Evolutionary conservation across 2,113 vertebrate species (phyloP).

Genomic region (Bambusicola thoracicus): DNA sequence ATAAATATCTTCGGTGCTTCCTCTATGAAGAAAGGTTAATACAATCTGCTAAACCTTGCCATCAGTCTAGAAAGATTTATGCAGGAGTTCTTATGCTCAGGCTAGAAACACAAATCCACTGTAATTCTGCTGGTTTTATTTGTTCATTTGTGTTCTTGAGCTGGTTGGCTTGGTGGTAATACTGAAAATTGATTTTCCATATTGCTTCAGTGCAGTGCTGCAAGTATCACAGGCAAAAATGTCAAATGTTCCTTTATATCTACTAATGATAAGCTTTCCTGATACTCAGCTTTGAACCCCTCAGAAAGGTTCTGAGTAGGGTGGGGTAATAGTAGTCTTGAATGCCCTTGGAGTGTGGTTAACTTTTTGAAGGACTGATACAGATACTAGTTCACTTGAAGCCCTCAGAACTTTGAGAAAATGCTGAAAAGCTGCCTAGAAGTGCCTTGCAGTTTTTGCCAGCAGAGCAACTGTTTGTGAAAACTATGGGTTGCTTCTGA

Average conservation of each 20-base stretch:
- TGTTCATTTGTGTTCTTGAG: background rate
- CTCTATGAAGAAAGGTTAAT: constrained; percentile 15
- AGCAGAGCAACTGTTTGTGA: background rate
- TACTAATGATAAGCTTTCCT: background rate
- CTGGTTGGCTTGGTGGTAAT: background rate
- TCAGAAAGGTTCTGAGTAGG: background rate
- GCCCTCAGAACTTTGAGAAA: background rate
- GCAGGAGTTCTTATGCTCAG: background rate
- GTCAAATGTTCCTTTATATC: background rate
- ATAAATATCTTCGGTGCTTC: constrained; percentile 37
- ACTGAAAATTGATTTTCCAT: background rate
- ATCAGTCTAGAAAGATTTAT: background rate
- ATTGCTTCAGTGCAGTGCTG: rapidly evolving
- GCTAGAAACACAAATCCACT: background rate
- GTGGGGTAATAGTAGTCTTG: background rate
- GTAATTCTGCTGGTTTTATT: background rate
- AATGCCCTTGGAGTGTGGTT: background rate
- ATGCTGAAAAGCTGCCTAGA: background rate
- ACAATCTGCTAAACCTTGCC: background rate
- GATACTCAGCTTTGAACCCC: background rate
- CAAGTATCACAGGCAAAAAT: background rate
- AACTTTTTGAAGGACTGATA: background rate
- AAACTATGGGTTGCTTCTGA: background rate
- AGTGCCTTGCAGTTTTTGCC: background rate
- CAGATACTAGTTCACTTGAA: background rate